Percentiles rank a stretch among this genome's conserved stretches.
phyloP scores from a whole-genome alignment of 2,888 invertebrate genomes.

The Monochamus alternatus region DNA sequence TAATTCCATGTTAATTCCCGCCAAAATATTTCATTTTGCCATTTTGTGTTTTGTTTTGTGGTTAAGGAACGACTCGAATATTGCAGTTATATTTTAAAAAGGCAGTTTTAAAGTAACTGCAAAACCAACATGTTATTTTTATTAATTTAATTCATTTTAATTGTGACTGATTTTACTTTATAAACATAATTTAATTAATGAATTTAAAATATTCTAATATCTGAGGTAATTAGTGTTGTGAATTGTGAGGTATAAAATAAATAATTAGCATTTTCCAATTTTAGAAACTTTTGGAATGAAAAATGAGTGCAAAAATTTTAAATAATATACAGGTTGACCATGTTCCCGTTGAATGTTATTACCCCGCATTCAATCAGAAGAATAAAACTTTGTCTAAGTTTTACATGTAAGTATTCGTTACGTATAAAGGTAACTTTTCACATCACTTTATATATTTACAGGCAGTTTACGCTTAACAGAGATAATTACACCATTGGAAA shows the following conservation, averaged over 20 bases:
- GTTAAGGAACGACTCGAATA: background rate
- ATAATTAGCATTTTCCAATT: background rate
- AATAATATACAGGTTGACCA: slow-evolving; percentile 12
- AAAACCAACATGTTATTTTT: too few species aligned
- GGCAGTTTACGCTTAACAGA: slow-evolving; percentile 10
- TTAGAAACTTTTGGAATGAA: background rate
- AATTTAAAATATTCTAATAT: background rate
- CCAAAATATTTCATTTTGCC: slow-evolving; percentile 3
- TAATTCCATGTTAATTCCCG: background rate
- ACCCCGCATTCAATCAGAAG: slow-evolving; percentile 19
- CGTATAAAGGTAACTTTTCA: too few species aligned
- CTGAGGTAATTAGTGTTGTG: background rate
- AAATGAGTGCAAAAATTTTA: slow-evolving; percentile 11
- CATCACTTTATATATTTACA: background rate
- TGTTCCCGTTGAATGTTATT: slow-evolving; percentile 24
- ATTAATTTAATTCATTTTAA: too few species aligned
- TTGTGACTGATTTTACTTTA: too few species aligned
- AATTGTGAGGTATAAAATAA: background rate
- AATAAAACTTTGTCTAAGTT: slow-evolving; percentile 14
- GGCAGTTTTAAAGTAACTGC: too few species aligned
- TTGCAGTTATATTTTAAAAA: too few species aligned
- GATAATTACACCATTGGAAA: background rate
- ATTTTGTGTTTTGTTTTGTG: slow-evolving; percentile 9
- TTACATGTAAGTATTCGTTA: slow-evolving; percentile 21
- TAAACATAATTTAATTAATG: too few species aligned